Evolutionary conservation across 2,113 vertebrate species (phyloP).

Genomic region (Elephantulus edwardii): DNA sequence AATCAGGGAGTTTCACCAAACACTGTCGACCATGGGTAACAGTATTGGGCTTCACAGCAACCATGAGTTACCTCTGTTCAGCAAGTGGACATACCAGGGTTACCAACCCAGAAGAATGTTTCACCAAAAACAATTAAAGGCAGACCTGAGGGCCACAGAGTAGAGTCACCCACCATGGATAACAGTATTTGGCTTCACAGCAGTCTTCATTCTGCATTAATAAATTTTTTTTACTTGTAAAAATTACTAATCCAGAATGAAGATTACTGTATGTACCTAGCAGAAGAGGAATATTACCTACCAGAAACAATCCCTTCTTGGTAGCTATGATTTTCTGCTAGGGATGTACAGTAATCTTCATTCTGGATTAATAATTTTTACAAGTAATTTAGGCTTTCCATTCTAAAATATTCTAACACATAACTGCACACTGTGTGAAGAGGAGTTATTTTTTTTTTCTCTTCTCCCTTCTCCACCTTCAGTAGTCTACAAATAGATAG

Average conservation of each 20-base stretch:
- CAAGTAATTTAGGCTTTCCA: neutral
- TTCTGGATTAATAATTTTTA: conserved; percentile 10
- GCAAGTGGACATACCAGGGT: too few relatives aligned
- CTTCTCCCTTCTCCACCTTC: neutral
- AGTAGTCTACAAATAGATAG: neutral
- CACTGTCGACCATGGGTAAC: too few relatives aligned
- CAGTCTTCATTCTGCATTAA: too few relatives aligned
- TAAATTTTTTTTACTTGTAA: conserved; percentile 29
- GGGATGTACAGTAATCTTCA: neutral
- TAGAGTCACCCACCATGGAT: too few relatives aligned
- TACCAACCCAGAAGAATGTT: too few relatives aligned
- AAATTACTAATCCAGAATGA: neutral
- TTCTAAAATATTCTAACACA: neutral
- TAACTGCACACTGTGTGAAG: neutral
- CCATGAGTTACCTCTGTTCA: too few relatives aligned
- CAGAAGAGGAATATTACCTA: neutral
- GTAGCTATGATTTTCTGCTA: neutral
- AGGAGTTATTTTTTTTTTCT: neutral
- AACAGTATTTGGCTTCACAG: too few relatives aligned
- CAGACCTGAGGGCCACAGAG: too few relatives aligned
- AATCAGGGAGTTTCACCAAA: too few relatives aligned
- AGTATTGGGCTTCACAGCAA: too few relatives aligned
- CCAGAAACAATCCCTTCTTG: neutral
- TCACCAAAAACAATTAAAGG: too few relatives aligned
- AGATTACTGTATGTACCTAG: neutral